A percentile compares a stretch with the other conserved stretches of the same genome.
These are phyloP conservation scores for Cephonodes hylas DNA, from an alignment of 2,888 invertebrate genomes.

Conservation along the genomic window DNA sequence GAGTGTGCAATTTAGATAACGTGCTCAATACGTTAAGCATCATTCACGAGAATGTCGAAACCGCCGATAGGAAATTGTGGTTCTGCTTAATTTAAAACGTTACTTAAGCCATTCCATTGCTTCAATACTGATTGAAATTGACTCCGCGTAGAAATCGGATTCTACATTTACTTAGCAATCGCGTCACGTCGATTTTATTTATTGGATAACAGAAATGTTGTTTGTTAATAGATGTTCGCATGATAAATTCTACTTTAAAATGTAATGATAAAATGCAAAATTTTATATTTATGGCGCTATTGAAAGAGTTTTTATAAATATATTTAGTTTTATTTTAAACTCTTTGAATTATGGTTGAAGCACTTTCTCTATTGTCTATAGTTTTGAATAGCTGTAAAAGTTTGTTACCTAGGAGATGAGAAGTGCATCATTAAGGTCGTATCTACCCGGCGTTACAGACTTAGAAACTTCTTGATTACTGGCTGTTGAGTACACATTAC, in stretches of 20 bases:
- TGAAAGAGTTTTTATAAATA: neutral
- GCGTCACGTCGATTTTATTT: neutral
- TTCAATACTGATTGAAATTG: neutral
- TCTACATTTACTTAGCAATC: neutral
- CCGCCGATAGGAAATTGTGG: slow-evolving; percentile 9
- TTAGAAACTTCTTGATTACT: neutral
- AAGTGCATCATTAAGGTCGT: neutral
- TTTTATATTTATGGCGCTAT: neutral
- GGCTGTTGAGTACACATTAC: neutral
- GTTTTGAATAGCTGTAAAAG: neutral
- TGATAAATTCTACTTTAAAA: neutral
- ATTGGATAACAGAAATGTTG: neutral
- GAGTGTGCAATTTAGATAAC: slow-evolving; percentile 15
- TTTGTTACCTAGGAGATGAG: neutral
- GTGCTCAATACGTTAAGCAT: slow-evolving; percentile 2
- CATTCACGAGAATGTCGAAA: neutral
- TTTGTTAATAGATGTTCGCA: neutral
- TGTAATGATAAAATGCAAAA: neutral
- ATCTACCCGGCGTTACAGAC: neutral
- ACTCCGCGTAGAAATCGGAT: neutral
- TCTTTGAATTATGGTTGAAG: neutral
- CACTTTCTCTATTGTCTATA: neutral
- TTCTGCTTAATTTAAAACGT: slow-evolving; percentile 3
- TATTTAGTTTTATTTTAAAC: neutral
- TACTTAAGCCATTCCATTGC: neutral